Evolutionary conservation across 2,797 vertebrate genomes (phyloP), one percentile per base, ranked within the genome.

Genomic region (Forpus xanthops): DNA sequence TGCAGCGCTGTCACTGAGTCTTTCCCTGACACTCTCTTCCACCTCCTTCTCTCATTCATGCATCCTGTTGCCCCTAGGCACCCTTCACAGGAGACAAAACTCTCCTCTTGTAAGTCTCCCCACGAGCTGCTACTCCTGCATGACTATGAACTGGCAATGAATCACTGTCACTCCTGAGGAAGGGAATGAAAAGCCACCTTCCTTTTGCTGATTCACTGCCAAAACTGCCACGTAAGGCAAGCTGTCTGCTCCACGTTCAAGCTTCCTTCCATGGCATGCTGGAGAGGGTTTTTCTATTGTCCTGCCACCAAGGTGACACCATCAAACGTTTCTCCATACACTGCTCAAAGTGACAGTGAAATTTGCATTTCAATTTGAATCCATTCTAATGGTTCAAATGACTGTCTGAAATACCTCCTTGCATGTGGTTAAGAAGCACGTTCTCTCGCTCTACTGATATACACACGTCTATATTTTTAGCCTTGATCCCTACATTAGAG

Each of bases 291-390:
- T 82, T 72, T 56, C 87, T 4, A 0, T 27, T 23, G 49, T 84
- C 78, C 82, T 24, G 21, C 61, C 64, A 60, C 90, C 96, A 95
- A 97, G 95, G 96, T 96, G 97, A 97, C 97, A 94, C 74, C 1
- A 60, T 9, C 84, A 52, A 68, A 52, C 45, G 8, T 10, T 64
- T 49, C 66, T 58, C 88, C 71, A 53, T 75, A 66, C 56, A 28
- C 52, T 2, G 68, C 89, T 78, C 89, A 25, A 53, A 61, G 87
- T 62, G 6, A 85, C 83, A 25, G 78, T 21, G 92, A 84, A 67
- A 72, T 92, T 71, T 97, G 96, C 91, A 92, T 97, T 91, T 75
- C 96, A 55, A 79, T 94, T 91, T 53, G 35, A 74, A 85, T 16
- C 88, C 47, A 0, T 85, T 75, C 77, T 2, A 12, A 60, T 2